Evolutionary conservation across 2,888 invertebrate genomes (phyloP), one percentile per base, ranked within the genome.

Genomic region (Agrotis clavis): DNA sequence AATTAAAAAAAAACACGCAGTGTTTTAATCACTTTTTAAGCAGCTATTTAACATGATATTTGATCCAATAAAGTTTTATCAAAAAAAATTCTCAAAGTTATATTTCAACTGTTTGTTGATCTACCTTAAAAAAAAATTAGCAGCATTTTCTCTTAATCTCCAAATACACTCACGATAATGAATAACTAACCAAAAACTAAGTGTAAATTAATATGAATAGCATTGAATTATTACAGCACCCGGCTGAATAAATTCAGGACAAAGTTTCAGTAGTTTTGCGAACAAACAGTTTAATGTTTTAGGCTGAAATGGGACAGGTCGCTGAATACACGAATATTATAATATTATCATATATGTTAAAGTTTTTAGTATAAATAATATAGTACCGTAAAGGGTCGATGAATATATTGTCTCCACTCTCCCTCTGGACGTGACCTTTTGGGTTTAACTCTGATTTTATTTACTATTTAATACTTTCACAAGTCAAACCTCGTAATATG

Each of bases 321-420:
- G 25, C 47, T 62, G 47, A 45, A 51, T 6, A 61, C 53, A 19
- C 45, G 62, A 62, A 54, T 77, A 67, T 25, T 25, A 25, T 25
- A 25, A 25, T 71, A 80, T 80, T 62, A 82, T 82, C 7, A 7
- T 41, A 41, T 67, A 71, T 61, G 69, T 71, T 62, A 68, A 82
- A 77, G 60, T 82, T 81, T 80, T 71, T 65, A 61, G 54, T 83
- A 41, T 41, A 68, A 80, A 77, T 73, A 72, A 82, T 83, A 19
- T 59, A 48, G 50, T 79, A 51, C 35, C 16, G n/a, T 59, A 53
- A 16, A 41, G 47, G 72, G 59, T 25, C 47, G 13, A 47, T 18
- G 30, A 50, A 64, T 57, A 53, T 61, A 57, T 35, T 74, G 50
- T 53, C 16, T 63, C 48, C 30, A 14, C 25, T 25, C 1, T 2